Base-by-base conservation (phyloP, 2,888 invertebrate species). In the Melieria omissa region DNA sequence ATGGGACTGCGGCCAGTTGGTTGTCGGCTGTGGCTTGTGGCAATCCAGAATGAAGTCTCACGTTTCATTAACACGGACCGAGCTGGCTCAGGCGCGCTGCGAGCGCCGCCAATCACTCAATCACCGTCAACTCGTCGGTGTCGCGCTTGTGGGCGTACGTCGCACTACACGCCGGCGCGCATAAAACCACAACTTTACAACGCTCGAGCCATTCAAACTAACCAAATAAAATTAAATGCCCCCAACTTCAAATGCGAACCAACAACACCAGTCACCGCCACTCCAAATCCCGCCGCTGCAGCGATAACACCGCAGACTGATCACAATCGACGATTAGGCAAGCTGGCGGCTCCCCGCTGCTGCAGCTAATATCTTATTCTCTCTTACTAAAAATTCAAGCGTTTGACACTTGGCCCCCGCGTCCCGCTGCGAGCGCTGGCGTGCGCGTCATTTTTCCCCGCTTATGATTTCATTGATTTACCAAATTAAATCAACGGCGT, bases 391-490 rank as follows among this genome's bases (percentile, higher is more conserved):
- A 12, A 12, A 7, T 54, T 16, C 44, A 57, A 29, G 29, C 29
- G 80, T 83, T 81, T 81, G 82, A 83, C 83, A 82, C 81, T 83
- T 81, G 83, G 80, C 80, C 76, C 81, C 81, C 62, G 76, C 75
- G 66, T 73, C 67, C 71, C 49, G 29, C 29, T 29, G 29, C 29
- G 29, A n/a, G 52, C 14, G 6, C 14, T 6, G 12, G 12, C 14
- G 9, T 52, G 10, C 14, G 52, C 14, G 12, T 52, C 49, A 10
- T 49, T 49, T 49, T 3, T 12, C 4, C 52, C 14, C 14, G 80
- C 77, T 80, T 70, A 70, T 62, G 62, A 63, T 58, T 52, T 66
- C 63, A 49, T 83, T 78, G 81, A 78, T 77, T 81, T 78, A 81
- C 81, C 81, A 81, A 81, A 81, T 83, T 82, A 81, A 81, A 83